phyloP scores from a whole-genome alignment of 2,888 invertebrate species.

The Heliconius charithonia region DNA sequence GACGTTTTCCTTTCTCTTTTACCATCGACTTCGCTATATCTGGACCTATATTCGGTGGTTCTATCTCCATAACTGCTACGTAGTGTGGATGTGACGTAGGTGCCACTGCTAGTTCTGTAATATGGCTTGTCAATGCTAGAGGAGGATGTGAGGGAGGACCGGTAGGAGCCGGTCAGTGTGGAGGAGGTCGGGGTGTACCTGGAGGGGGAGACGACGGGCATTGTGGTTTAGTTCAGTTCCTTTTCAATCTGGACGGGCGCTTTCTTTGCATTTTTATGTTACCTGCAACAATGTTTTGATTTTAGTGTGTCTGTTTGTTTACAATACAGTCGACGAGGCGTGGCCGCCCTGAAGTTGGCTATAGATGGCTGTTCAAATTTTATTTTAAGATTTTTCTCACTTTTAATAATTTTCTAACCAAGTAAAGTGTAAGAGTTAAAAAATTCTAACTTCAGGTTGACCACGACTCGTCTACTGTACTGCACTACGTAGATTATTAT shows the following conservation, averaged over 20 bases:
- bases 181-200: slow-evolving; percentile 74
- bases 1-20: slow-evolving; percentile 73
- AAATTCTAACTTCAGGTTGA: neutral
- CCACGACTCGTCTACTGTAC: neutral
- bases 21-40: slow-evolving; percentile 73
- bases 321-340: neutral
- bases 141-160: slow-evolving; percentile 74
- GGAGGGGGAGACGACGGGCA: slow-evolving; percentile 85
- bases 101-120: slow-evolving; percentile 74
- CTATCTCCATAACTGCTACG: slow-evolving; percentile 66
- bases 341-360: neutral
- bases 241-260: slow-evolving; percentile 70
- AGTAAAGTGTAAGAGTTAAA: neutral
- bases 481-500: neutral
- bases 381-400: no score
- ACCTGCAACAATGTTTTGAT: slow-evolving; percentile 59
- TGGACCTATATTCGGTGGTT: slow-evolving; percentile 70
- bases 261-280: slow-evolving; percentile 67
- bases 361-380: no score
- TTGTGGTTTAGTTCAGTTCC: slow-evolving; percentile 57
- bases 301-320: neutral
- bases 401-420: no score
- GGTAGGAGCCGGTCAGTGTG: slow-evolving; percentile 77
- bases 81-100: slow-evolving; percentile 69
- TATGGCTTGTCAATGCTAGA: slow-evolving; percentile 82